Conservation (phyloP, 1,140 invertebrate species). For the Chrysomallon squamiferum region DNA sequence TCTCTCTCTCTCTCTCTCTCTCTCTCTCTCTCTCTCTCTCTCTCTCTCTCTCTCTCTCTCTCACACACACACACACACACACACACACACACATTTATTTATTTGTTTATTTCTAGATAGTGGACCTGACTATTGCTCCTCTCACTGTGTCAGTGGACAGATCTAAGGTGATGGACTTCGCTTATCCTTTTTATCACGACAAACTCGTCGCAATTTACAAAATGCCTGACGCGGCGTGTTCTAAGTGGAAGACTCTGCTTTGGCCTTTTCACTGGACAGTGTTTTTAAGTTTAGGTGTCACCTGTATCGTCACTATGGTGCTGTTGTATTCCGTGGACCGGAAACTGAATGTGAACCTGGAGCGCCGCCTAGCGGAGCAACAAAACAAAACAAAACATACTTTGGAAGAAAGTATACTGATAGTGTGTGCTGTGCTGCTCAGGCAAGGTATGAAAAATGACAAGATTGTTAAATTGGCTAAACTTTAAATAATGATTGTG, state of each 20-base stretch:
- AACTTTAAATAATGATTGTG: too few relatives aligned
- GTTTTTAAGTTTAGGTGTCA: background rate
- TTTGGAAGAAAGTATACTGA: too few relatives aligned
- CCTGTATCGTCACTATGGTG: background rate
- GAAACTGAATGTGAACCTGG: background rate
- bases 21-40: too few relatives aligned
- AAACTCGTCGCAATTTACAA: slow-evolving; percentile 72
- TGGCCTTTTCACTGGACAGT: slow-evolving; percentile 41
- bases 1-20: too few relatives aligned
- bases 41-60: too few relatives aligned
- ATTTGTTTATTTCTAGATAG: slow-evolving; percentile 20
- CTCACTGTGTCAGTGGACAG: slow-evolving; percentile 24
- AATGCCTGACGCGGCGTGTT: slow-evolving; percentile 17
- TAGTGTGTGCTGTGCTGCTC: too few relatives aligned
- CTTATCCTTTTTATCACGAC: slow-evolving; percentile 85
- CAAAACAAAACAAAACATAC: too few relatives aligned
- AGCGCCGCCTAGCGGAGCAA: too few relatives aligned
- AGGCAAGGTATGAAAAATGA: too few relatives aligned
- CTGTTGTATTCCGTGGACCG: background rate
- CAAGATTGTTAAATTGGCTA: too few relatives aligned
- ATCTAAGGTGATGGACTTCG: slow-evolving; percentile 41
- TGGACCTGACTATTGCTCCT: slow-evolving; percentile 36
- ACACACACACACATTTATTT: too few relatives aligned
- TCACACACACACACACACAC: too few relatives aligned
- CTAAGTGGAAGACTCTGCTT: slow-evolving; percentile 36